Conservation (phyloP, 2,888 invertebrate species). For the Eubasilissa splendida region DNA sequence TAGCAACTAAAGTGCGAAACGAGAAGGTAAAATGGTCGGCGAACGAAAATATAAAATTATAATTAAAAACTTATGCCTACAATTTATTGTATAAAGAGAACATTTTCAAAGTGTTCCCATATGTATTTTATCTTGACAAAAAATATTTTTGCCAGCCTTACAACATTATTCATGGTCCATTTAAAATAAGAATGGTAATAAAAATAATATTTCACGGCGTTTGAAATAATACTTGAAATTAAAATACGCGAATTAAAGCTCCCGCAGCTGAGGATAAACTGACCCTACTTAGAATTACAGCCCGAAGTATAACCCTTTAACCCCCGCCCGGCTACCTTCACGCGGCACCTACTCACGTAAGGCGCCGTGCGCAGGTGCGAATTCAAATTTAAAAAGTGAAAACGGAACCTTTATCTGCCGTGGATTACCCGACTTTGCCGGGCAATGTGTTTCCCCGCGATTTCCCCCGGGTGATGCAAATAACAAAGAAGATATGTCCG, state of each 20-base stretch:
- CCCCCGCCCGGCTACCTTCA: conserved; percentile 1
- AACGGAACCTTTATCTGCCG: conserved; percentile 43
- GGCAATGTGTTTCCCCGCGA: conserved; percentile 52
- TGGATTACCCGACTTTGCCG: conserved; percentile 41
- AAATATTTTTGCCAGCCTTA: neutral
- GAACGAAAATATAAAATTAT: too few species aligned
- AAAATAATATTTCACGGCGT: neutral
- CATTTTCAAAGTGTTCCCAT: too few species aligned
- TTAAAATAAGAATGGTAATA: neutral
- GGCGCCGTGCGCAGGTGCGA: conserved; percentile 45
- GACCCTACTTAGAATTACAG: conserved; percentile 7
- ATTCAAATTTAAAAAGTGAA: conserved; percentile 53
- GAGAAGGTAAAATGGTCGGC: too few species aligned
- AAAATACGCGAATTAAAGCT: conserved; percentile 8
- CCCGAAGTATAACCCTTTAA: conserved; percentile 8
- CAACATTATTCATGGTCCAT: neutral
- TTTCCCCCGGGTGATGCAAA: conserved; percentile 55
- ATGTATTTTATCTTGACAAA: too few species aligned
- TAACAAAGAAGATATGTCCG: conserved; percentile 53
- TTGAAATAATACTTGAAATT: conserved; percentile 4
- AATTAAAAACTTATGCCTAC: too few species aligned
- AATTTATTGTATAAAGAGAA: too few species aligned
- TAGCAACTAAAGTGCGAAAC: too few species aligned
- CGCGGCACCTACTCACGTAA: neutral
- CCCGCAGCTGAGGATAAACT: conserved; percentile 2